Evolutionary conservation across 2,888 invertebrate species (phyloP).

Genomic region (Panopea generosa): DNA sequence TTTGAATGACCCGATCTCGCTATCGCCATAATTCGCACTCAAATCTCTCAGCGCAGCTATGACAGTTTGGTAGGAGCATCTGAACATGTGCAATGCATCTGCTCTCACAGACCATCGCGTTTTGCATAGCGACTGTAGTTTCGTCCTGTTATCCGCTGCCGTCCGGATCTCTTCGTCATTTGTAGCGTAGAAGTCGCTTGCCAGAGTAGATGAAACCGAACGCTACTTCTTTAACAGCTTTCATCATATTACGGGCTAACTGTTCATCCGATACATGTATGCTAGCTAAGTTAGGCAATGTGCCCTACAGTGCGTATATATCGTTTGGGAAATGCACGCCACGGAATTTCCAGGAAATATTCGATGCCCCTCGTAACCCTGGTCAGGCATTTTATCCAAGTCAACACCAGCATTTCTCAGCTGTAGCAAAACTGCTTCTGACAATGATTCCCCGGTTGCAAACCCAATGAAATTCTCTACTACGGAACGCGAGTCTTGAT

Average conservation of each 20-base stretch:
- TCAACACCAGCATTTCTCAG: constrained; percentile 16
- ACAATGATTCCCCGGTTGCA: too few relatives aligned
- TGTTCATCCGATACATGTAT: constrained; percentile 26
- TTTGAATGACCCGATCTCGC: too few relatives aligned
- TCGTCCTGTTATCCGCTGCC: constrained; percentile 8
- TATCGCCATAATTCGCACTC: too few relatives aligned
- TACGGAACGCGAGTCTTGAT: too few relatives aligned
- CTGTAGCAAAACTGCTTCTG: too few relatives aligned
- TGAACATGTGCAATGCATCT: constrained; percentile 10
- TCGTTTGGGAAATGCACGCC: constrained; percentile 51
- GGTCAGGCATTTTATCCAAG: constrained; percentile 36
- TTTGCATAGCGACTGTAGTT: constrained; percentile 30
- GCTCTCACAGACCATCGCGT: constrained; percentile 31
- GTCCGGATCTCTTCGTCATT: not conserved
- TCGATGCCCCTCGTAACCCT: constrained; percentile 57
- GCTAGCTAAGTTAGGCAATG: constrained; percentile 35
- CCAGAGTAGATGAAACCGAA: constrained; percentile 40
- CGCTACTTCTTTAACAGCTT: constrained; percentile 21
- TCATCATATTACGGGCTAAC: constrained; percentile 25
- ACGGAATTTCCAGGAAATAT: constrained; percentile 37
- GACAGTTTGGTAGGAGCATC: too few relatives aligned
- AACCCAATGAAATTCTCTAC: too few relatives aligned
- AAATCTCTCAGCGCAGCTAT: too few relatives aligned
- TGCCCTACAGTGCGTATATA: constrained; percentile 55
- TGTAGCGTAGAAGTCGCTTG: constrained; percentile 19